Base-by-base conservation (phyloP, 2,888 invertebrate species). In the Caenorhabditis parvicauda region DNA sequence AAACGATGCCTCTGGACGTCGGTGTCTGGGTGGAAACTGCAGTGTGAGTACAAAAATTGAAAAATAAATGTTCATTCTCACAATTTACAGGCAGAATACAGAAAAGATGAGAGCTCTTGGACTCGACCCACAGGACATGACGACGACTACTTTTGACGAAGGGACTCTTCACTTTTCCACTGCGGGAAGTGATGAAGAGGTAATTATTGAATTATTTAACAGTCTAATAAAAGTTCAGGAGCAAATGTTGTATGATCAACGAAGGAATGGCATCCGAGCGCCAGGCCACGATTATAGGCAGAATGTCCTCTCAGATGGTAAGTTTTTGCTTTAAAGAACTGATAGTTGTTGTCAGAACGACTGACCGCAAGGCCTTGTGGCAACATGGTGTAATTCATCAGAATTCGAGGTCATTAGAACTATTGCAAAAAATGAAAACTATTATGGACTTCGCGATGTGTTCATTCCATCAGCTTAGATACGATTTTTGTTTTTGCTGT, bases 1-100 rank as follows among this genome's bases (percentile, higher is more conserved):
- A 77, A 54, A 78, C 78, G 9, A 63, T 76, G 59, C 75, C 75
- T 7, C 49, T 78, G n/a, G 76, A 77, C 58, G 64, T 64, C 9
- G 59, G 59, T 25, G 60, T 70, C 35, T 69, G 69, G 69, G 69
- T 69, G 0, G 60, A 69, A 37, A 65, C 69, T 0, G 69, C 69
- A 21, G 65, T 64, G 64, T 67, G 35, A 53, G 58, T 55, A 39
- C 29, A 5, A 44, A 24, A 35, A 24, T n/a, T n/a, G n/a, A n/a
- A n/a, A n/a, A n/a, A n/a, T n/a, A n/a, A n/a, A n/a, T n/a, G n/a
- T n/a, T n/a, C 12, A 39, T 51, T 37, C 7, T 21, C 5, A 22
- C 19, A 19, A 25, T 39, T 62, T 62, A 27, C 58, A 67, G 66
- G 0, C 68, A 68, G 28, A 62, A 59, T 25, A 62, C 68, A 1